Conservation (phyloP, 2,797 vertebrate species). For the Agapornis canus region DNA sequence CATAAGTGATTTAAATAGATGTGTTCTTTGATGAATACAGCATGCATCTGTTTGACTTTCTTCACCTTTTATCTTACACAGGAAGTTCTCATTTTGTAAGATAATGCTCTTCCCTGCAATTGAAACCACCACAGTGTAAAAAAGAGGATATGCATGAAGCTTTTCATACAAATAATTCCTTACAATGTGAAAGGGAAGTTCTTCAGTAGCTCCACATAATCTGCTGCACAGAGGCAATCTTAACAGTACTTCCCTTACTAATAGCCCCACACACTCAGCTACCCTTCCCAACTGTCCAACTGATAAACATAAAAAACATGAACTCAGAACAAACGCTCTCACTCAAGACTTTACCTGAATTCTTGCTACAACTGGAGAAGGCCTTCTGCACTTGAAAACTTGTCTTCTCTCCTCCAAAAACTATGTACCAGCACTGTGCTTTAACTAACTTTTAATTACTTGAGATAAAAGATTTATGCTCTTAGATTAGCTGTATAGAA, state of each 20-base stretch:
- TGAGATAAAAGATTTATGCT: background rate
- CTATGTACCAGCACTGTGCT: background rate
- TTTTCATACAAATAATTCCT: background rate
- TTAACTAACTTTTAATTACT: background rate
- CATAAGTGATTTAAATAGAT: conserved; percentile 81
- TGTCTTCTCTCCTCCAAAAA: background rate
- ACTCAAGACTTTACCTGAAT: background rate
- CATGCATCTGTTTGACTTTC: conserved; percentile 51
- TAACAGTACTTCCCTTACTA: background rate
- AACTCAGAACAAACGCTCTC: background rate
- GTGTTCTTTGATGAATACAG: conserved; percentile 70
- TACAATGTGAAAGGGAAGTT: background rate
- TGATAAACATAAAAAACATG: background rate
- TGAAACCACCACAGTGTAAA: background rate
- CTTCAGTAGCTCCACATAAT: background rate
- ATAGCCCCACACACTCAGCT: background rate
- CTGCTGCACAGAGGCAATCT: too few relatives aligned
- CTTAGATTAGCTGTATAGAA: background rate
- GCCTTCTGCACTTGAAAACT: background rate
- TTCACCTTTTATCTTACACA: conserved; percentile 6
- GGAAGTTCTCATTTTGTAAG: conserved; percentile 15
- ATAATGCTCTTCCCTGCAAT: background rate
- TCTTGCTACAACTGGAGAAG: background rate
- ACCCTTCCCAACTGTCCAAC: background rate
- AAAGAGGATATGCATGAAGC: background rate